Evolutionary conservation across 2,113 vertebrate species (phyloP).

Genomic region (Oceanodroma tethys): DNA sequence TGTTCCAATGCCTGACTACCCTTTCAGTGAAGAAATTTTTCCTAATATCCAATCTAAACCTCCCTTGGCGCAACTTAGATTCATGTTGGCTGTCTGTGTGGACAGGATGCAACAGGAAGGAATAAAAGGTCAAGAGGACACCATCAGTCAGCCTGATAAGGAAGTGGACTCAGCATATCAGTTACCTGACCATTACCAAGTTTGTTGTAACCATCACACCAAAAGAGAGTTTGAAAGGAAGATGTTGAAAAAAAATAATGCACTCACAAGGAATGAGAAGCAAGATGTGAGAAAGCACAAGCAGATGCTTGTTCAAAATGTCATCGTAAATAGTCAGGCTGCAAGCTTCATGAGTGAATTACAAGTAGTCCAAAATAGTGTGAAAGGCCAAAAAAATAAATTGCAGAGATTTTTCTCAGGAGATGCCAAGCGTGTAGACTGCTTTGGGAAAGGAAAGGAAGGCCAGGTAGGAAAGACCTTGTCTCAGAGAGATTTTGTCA

Average conservation of each 20-base stretch:
- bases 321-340: not conserved
- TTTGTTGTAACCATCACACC: not conserved
- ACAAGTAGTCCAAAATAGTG: not conserved
- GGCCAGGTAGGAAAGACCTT: not conserved
- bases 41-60: too few relatives aligned
- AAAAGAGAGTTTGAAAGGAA: not conserved
- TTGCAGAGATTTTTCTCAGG: not conserved
- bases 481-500: not conserved
- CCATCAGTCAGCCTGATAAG: not conserved
- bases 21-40: too few relatives aligned
- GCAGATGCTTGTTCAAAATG: not conserved
- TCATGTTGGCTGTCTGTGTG: not conserved
- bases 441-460: not conserved
- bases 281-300: not conserved
- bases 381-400: not conserved
- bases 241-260: too few relatives aligned
- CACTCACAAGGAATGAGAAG: not conserved
- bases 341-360: not conserved
- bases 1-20: too few relatives aligned
- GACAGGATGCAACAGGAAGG: not conserved
- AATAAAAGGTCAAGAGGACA: not conserved
- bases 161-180: not conserved
- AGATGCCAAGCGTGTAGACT: not conserved
- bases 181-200: not conserved
- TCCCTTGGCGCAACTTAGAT: too few relatives aligned